Percentiles rank a stretch among this genome's conserved stretches.
These are phyloP conservation scores for Rotaria sp. DNA, from an alignment of 2,888 invertebrate species.

Conservation along the genomic window DNA sequence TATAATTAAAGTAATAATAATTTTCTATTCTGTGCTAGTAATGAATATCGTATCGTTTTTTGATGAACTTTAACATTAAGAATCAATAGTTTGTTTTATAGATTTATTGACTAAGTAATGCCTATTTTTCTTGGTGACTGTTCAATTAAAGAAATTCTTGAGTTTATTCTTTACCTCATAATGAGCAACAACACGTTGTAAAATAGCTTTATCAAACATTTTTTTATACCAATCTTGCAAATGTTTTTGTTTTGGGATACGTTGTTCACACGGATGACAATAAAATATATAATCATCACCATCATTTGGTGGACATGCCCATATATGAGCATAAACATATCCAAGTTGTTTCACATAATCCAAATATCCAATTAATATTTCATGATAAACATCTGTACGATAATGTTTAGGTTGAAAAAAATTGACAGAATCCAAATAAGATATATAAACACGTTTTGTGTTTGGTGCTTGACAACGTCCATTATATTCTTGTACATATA, in stretches of 20 bases:
- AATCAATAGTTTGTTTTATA: too few relatives aligned
- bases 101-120: too few relatives aligned
- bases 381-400: slow-evolving; percentile 95
- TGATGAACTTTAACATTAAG: too few relatives aligned
- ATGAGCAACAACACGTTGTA: slow-evolving; percentile 92
- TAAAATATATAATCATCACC: slow-evolving; percentile 99
- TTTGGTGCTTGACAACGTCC: slow-evolving; percentile 90
- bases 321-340: slow-evolving; percentile 99
- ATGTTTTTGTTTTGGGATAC: slow-evolving; percentile 97
- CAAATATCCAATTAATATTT: slow-evolving; percentile 93
- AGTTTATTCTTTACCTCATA: slow-evolving; percentile 76
- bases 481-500: slow-evolving; percentile 99
- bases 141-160: too few relatives aligned
- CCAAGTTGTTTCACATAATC: slow-evolving; percentile 96
- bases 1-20: too few relatives aligned
- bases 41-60: too few relatives aligned
- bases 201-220: slow-evolving; percentile 94
- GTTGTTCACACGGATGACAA: slow-evolving; percentile 97
- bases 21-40: too few relatives aligned
- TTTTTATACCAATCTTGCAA: slow-evolving; percentile 99
- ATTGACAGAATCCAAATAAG: slow-evolving; percentile 96
- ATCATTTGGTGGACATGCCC: slow-evolving; percentile 99
- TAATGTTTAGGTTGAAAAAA: slow-evolving; percentile 95
- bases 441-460: slow-evolving; percentile 88
- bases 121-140: too few relatives aligned